Conservation (phyloP, 2,797 vertebrate genomes). For the Synanceia verrucosa region DNA sequence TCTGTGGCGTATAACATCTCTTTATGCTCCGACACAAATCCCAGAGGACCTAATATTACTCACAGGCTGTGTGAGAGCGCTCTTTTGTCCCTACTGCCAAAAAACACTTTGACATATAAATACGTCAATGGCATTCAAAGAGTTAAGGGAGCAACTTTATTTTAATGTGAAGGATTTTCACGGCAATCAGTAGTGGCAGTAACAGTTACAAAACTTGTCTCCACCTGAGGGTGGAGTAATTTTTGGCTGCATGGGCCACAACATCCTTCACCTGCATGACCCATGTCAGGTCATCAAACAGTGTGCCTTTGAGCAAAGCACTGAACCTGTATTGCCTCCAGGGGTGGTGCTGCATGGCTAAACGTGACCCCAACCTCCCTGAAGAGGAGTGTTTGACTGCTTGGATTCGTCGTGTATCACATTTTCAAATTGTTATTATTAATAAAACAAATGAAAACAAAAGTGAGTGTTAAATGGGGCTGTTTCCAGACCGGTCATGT, state of each 20-base stretch:
- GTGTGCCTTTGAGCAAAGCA: not conserved
- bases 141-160: not conserved
- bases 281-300: not conserved
- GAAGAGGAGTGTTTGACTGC: not conserved
- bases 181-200: not conserved
- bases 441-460: slow-evolving; percentile 39
- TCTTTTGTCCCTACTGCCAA: too few relatives aligned
- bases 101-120: too few relatives aligned
- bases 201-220: not conserved
- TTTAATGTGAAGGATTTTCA: not conserved
- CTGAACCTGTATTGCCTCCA: not conserved
- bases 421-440: slow-evolving; percentile 35
- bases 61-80: too few relatives aligned
- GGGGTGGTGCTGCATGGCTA: not conserved
- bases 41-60: too few relatives aligned
- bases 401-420: slow-evolving; percentile 16
- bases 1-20: too few relatives aligned
- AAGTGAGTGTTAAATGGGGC: slow-evolving; percentile 30
- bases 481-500: slow-evolving; percentile 15
- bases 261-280: not conserved
- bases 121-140: too few relatives aligned
- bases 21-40: too few relatives aligned
- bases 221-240: not conserved
- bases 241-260: not conserved
- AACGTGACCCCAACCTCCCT: not conserved